Conservation (phyloP, 2,113 vertebrate genomes). For the Paracanthobrama guichenoti region DNA sequence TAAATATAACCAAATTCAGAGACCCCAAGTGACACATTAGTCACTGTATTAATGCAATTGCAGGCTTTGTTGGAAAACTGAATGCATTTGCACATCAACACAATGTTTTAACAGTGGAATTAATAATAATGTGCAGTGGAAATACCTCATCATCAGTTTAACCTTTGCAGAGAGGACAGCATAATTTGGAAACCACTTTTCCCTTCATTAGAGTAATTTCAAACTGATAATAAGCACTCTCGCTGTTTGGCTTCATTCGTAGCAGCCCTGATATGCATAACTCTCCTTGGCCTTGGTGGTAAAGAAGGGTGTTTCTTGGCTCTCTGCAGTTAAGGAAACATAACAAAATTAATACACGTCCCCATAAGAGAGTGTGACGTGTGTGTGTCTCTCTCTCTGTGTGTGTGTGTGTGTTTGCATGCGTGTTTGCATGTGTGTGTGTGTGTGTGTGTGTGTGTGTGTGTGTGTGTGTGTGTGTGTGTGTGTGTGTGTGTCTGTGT, state of each 20-base stretch:
- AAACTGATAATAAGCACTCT: conserved; percentile 19
- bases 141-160: conserved; percentile 27
- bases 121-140: conserved; percentile 30
- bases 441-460: not conserved
- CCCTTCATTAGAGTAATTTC: conserved; percentile 20
- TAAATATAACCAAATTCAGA: not conserved
- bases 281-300: not conserved
- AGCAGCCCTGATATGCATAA: conserved; percentile 2
- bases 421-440: not conserved
- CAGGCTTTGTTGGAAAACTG: not conserved
- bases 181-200: conserved; percentile 35
- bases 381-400: not conserved
- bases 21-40: not conserved
- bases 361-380: too few relatives aligned
- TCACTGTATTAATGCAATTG: not conserved
- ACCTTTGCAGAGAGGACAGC: conserved; percentile 34
- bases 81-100: conserved; percentile 2
- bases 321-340: not conserved
- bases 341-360: too few relatives aligned
- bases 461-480: not conserved
- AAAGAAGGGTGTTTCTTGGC: not conserved
- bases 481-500: not conserved
- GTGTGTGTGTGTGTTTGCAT: not conserved
- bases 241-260: not conserved
- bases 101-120: conserved; percentile 20